Conservation (phyloP, 1,140 invertebrate genomes). For the Battus philenor region DNA sequence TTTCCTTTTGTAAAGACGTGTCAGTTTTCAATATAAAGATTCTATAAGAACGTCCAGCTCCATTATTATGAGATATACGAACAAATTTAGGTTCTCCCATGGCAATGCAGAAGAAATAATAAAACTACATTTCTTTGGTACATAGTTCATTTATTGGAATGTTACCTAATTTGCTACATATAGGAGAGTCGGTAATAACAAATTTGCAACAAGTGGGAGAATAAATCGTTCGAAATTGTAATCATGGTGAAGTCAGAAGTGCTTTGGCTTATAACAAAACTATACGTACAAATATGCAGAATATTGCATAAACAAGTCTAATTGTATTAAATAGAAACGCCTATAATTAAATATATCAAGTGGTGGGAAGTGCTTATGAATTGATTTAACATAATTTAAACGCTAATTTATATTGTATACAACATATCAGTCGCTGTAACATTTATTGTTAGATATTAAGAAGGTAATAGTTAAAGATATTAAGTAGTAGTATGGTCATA, state of each 20-base stretch:
- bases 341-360: constrained; percentile 4
- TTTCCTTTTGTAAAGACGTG: too few relatives aligned
- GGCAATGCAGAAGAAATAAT: too few relatives aligned
- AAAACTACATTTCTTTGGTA: constrained; percentile 50
- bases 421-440: constrained; percentile 3
- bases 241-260: constrained; percentile 55
- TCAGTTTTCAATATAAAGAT: too few relatives aligned
- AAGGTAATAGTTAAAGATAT: too few relatives aligned
- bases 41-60: too few relatives aligned
- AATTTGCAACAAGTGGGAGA: constrained; percentile 23
- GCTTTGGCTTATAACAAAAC: constrained; percentile 43
- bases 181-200: background rate
- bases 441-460: background rate
- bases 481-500: too few relatives aligned
- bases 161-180: constrained; percentile 35
- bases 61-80: too few relatives aligned
- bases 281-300: constrained; percentile 17
- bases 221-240: constrained; percentile 37
- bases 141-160: constrained; percentile 65
- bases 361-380: constrained; percentile 10
- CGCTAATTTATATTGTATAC: background rate
- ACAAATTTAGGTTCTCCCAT: too few relatives aligned
- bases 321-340: constrained; percentile 1
- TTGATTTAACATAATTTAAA: background rate
- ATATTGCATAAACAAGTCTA: constrained; percentile 15